Evolutionary conservation across 2,113 vertebrate genomes (phyloP), one percentile per base, ranked within the genome.

Genomic region (Myanophis thanlyinensis): DNA sequence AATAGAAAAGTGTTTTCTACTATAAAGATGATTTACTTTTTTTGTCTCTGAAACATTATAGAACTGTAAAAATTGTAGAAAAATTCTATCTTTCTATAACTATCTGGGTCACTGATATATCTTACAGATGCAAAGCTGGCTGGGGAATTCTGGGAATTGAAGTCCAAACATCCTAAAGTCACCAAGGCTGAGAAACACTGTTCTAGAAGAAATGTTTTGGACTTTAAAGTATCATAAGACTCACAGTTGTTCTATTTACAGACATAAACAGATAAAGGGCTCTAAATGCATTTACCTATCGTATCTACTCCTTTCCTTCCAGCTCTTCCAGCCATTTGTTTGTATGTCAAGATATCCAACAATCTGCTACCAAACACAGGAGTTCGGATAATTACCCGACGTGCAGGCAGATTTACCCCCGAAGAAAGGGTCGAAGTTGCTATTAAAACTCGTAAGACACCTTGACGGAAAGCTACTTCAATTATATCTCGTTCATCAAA

Each of bases 381-480:
- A 1, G 98, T 98, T 56, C 99, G 98, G 93, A 99, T 98, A 94
- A 99, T 98, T 91, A 99, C 98, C 87, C 99, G 97, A 23, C 98
- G 98, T 1, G 99, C 99, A 20, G 99, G 99, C n/a, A 99, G 97
- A 96, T 99, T 99, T 88, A 99, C 99, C 10, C 99, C 99, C 12
- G 99, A 99, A 0, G 99, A 99, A 46, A 99, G 98, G 0, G 99
- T 99, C 30, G 99, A 99, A 10, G 99, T 99, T 15, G 99, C 99
- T 5, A 97, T 98, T 91, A 99, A 97, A 23, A 99, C 98, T 59
- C 97, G 97, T 84, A 99, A 93, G 89, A 97, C 95, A 53, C 99
- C 98, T 94, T 98, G 98, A 90, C 99, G 98, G 92, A 99, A 99
- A 35, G 98, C 99, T 94, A 98, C 98, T 96, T 99, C 99, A 48